Evolutionary conservation across 2,113 vertebrate genomes (phyloP).

Genomic region (Prinia subflava): DNA sequence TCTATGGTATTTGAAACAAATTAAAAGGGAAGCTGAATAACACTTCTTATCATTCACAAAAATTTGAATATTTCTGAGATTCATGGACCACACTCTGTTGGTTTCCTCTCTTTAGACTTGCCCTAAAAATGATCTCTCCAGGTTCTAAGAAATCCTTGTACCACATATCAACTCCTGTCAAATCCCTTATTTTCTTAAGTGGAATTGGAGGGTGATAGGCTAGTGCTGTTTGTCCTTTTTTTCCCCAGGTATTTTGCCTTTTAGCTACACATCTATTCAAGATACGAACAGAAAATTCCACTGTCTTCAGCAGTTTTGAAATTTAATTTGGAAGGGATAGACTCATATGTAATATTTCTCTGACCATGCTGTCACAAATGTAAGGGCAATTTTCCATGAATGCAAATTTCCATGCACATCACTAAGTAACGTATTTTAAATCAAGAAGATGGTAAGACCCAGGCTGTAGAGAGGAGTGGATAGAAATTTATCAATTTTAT

Average conservation of each 20-base stretch:
- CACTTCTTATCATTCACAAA: neutral
- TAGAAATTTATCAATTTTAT: neutral
- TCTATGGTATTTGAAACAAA: neutral
- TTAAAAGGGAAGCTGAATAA: neutral
- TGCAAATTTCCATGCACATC: neutral
- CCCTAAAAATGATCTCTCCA: neutral
- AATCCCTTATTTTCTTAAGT: neutral
- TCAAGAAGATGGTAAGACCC: neutral
- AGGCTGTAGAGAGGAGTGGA: neutral
- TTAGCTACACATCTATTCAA: neutral
- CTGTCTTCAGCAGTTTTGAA: neutral
- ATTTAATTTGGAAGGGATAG: neutral
- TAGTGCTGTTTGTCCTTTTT: neutral
- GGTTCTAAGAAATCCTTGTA: neutral
- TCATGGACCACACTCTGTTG: neutral
- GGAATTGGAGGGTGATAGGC: neutral
- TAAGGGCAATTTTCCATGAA: neutral
- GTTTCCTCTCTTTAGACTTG: neutral
- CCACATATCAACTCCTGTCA: neutral
- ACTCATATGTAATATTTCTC: neutral
- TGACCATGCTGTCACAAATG: neutral
- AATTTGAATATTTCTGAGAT: neutral
- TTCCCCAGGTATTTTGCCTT: neutral
- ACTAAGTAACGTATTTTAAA: neutral
- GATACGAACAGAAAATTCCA: neutral